These are phyloP conservation scores for Patiria miniata DNA, from an alignment of 35 echinoderm and acorn worm genomes.

Conservation along the genomic window DNA sequence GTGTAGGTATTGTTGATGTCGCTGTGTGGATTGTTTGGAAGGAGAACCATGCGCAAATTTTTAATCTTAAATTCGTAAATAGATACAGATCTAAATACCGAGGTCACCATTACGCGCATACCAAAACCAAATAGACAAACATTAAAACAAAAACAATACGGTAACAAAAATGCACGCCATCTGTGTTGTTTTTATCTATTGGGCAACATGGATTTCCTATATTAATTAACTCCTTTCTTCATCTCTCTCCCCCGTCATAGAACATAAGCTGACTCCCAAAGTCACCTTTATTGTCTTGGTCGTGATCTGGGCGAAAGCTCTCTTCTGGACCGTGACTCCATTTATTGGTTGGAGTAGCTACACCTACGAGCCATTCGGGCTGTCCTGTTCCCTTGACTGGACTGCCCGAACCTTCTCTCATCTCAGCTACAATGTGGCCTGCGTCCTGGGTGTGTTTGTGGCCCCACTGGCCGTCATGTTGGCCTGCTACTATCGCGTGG, in stretches of 20 bases:
- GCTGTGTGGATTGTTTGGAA: too few relatives aligned
- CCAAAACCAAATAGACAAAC: too few relatives aligned
- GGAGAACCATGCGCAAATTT: too few relatives aligned
- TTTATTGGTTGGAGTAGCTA: conserved; percentile 78
- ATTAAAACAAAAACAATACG: too few relatives aligned
- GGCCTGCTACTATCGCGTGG: conserved; percentile 53
- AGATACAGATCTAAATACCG: too few relatives aligned
- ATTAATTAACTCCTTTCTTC: neutral
- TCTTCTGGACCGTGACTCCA: conserved; percentile 73
- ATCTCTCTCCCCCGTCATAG: neutral
- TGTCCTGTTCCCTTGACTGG: conserved; percentile 80
- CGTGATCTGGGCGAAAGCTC: conserved; percentile 48
- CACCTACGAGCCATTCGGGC: conserved; percentile 69
- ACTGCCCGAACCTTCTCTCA: conserved; percentile 22
- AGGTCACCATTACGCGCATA: too few relatives aligned
- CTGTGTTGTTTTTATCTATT: too few relatives aligned
- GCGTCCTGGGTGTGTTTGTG: conserved; percentile 39
- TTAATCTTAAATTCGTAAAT: too few relatives aligned
- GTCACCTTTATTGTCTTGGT: conserved; percentile 35
- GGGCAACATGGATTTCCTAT: neutral
- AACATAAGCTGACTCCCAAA: conserved; percentile 43
- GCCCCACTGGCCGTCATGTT: conserved; percentile 58
- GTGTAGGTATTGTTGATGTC: too few relatives aligned
- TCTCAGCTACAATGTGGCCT: conserved; percentile 42
- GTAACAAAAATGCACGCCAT: too few relatives aligned